Base-by-base conservation (phyloP, 2,797 vertebrate species). In the Chromobotia macracanthus region DNA sequence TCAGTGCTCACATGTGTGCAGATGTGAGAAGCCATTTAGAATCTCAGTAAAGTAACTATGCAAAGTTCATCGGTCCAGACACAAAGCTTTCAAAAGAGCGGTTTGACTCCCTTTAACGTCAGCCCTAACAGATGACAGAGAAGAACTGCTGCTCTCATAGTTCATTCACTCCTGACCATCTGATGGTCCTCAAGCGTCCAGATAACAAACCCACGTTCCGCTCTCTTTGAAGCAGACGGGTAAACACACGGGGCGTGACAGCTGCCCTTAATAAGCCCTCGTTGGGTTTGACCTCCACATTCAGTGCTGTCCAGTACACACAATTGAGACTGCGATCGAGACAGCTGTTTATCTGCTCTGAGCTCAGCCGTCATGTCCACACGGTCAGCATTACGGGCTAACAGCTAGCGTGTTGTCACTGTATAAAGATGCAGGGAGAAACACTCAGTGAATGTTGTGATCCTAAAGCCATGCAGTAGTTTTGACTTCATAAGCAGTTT, bases 251-350 rank as follows among this genome's bases (percentile, higher is more conserved):
- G 56, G 35, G 46, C 66, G 28, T 63, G 74, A 80, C 70, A 78
- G 75, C 75, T 61, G 83, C 53, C 75, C 75, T 81, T 81, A 84
- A 84, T 64, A 84, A 84, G 83, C 71, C 66, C 75, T 76, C 71
- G 31, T 79, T 9, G 64, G 66, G 65, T 64, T 61, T 84, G 80
- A 75, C 80, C 80, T 63, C 70, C 48, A 1, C 38, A 63, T 72
- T 66, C 64, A 61, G 66, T 63, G 55, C 63, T 58, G 53, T 70
- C 75, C 79, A 65, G 50, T 78, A 65, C 68, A 69, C 70, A 65
- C 65, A 63, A 74, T 78, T 21, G 76, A 69, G 76, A 75, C 44
- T 7, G 38, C 21, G 72, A 61, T 64, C 35, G 68, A 61, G 79
- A 67, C 58, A 70, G 79, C 60, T 53, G 74, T 81, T 83, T 77